A percentile compares a stretch with the other conserved stretches of the same genome.
Evolutionary conservation across 2,888 invertebrate genomes (phyloP).

Genomic region (Acronicta leporina): DNA sequence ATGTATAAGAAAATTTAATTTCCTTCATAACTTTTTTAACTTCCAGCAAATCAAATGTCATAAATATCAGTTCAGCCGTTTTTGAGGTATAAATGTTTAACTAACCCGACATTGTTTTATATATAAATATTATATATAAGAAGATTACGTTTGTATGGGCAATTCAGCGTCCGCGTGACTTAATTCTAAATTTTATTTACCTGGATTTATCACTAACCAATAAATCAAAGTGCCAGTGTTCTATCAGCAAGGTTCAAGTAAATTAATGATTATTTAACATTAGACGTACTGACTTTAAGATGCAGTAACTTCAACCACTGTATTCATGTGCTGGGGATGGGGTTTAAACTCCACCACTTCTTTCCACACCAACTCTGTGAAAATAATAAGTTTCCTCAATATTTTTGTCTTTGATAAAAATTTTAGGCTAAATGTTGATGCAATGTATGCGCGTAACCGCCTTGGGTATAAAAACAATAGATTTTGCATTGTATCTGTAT

Average conservation of each 20-base stretch:
- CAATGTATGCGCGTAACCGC: too few species aligned
- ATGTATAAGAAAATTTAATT: too few species aligned
- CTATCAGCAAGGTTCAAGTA: slow-evolving; percentile 34
- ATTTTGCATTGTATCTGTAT: too few species aligned
- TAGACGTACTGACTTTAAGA: slow-evolving; percentile 62
- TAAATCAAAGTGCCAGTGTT: slow-evolving; percentile 39
- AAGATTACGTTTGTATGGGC: too few species aligned
- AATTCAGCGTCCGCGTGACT: too few species aligned
- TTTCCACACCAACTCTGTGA: slow-evolving; percentile 93
- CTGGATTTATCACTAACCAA: slow-evolving; percentile 54
- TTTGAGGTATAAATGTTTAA: too few species aligned
- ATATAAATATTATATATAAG: too few species aligned
- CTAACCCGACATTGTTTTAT: too few species aligned
- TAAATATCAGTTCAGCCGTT: too few species aligned
- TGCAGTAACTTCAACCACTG: slow-evolving; percentile 83
- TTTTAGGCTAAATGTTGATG: neutral
- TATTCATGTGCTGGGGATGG: slow-evolving; percentile 88
- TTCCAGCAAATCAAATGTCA: too few species aligned
- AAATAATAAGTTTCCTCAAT: slow-evolving; percentile 6
- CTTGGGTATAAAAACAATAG: too few species aligned
- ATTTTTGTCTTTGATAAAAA: neutral
- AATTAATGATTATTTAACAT: slow-evolving; percentile 11
- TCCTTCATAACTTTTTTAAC: too few species aligned
- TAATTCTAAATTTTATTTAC: slow-evolving; percentile 39
- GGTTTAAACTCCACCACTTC: slow-evolving; percentile 95